phyloP scores from a whole-genome alignment of 2,797 vertebrate genomes.

The Manis crassicaudata region DNA sequence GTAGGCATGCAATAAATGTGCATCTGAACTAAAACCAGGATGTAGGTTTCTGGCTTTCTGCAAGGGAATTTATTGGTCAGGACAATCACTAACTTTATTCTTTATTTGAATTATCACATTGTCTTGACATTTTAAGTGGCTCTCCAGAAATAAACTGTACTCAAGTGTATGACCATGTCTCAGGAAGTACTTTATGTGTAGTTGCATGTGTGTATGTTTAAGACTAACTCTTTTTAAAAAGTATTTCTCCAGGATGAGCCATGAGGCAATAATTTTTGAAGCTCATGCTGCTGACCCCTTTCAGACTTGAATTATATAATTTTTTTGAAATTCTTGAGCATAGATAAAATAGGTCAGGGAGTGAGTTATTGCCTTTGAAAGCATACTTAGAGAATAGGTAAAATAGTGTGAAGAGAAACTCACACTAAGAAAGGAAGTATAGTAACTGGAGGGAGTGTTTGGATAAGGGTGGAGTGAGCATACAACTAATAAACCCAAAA shows the following conservation, averaged over 20 bases:
- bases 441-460: background rate
- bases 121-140: slow-evolving; percentile 44
- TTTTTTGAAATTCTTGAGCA: slow-evolving; percentile 48
- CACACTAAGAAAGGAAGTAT: background rate
- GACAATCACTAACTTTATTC: background rate
- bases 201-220: background rate
- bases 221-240: slow-evolving; percentile 12
- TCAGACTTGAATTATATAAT: background rate
- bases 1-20: background rate
- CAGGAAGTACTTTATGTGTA: background rate
- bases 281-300: background rate
- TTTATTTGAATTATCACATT: slow-evolving; percentile 6
- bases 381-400: background rate
- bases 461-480: background rate
- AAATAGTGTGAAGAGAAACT: background rate
- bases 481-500: slow-evolving; percentile 23
- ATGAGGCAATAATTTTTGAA: background rate
- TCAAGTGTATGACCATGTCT: background rate
- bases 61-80: background rate
- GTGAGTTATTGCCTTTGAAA: slow-evolving; percentile 4
- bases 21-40: slow-evolving; percentile 23
- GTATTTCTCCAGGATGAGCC: background rate
- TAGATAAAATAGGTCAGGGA: slow-evolving; percentile 12
- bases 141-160: slow-evolving; percentile 21
- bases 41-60: background rate